Percentiles rank a stretch among this genome's conserved stretches.
Evolutionary conservation across 2,888 invertebrate genomes (phyloP).

Genomic region (Andrena fulva): DNA sequence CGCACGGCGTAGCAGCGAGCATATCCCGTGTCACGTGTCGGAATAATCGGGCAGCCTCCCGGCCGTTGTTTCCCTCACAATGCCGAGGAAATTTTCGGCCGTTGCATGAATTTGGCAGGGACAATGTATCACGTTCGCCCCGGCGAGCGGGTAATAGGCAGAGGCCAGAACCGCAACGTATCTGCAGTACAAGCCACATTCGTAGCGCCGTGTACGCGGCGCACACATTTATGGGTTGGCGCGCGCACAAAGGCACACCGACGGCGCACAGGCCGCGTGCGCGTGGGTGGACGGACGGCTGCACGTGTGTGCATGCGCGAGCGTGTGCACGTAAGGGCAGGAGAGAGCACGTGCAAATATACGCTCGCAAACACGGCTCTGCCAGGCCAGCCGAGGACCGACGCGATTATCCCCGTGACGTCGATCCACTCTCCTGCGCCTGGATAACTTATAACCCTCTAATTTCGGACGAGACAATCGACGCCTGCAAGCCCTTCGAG

Average conservation of each 20-base stretch:
- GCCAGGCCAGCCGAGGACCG: neutral
- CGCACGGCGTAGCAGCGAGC: neutral
- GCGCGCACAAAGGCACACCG: constrained; percentile 29
- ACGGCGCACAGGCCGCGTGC: neutral
- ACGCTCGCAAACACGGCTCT: neutral
- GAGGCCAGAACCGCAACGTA: constrained; percentile 76
- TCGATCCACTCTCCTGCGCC: neutral
- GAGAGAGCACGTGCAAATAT: constrained; percentile 41
- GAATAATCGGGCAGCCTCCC: constrained; percentile 32
- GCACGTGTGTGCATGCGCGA: neutral
- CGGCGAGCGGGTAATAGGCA: constrained; percentile 55
- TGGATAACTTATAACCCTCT: neutral
- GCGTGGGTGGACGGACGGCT: neutral
- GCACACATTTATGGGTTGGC: constrained; percentile 24
- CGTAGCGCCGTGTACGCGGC: constrained; percentile 60
- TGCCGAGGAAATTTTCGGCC: constrained; percentile 65
- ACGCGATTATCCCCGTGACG: constrained; percentile 13
- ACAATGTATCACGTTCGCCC: constrained; percentile 70
- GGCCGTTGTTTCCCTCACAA: constrained; percentile 34
- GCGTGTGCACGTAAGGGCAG: constrained; percentile 3
- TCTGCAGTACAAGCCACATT: constrained; percentile 78
- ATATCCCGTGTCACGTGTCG: constrained; percentile 45
- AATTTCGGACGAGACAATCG: neutral
- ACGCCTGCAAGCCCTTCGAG: no score
- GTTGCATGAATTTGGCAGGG: constrained; percentile 75